phyloP scores from a whole-genome alignment of 2,113 vertebrate species.

The Turnix velox region DNA sequence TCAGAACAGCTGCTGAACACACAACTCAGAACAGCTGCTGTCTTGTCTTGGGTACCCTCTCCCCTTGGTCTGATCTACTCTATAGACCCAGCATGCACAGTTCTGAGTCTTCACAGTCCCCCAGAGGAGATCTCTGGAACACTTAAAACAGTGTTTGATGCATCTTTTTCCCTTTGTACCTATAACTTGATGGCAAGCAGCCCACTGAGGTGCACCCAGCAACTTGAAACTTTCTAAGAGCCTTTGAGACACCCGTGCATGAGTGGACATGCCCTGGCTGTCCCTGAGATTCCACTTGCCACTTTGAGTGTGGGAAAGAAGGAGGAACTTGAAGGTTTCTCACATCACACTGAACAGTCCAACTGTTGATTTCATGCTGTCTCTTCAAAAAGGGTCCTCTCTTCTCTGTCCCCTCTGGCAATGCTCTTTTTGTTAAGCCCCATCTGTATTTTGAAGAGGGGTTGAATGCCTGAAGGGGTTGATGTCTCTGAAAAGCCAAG shows the following conservation, averaged over 20 bases:
- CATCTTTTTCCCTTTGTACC: neutral
- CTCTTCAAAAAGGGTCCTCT: neutral
- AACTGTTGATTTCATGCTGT: neutral
- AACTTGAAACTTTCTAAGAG: neutral
- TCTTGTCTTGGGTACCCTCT: neutral
- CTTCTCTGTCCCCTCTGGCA: neutral
- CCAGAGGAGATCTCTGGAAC: neutral
- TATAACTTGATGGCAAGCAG: neutral
- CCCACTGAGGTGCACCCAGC: neutral
- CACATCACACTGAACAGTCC: neutral
- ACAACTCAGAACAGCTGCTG: neutral
- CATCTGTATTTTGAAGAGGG: neutral
- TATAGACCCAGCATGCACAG: neutral
- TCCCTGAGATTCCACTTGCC: neutral
- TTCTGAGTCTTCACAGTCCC: neutral
- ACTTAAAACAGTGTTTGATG: neutral
- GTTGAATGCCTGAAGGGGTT: neutral
- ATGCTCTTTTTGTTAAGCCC: neutral
- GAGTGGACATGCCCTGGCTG: neutral
- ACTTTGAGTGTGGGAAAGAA: neutral
- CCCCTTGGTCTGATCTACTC: neutral
- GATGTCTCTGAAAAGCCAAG: neutral
- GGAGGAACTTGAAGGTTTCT: neutral
- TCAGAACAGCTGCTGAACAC: neutral
- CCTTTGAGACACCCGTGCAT: neutral